phyloP scores from a whole-genome alignment of 2,888 invertebrate species.

The Latrodectus elegans region DNA sequence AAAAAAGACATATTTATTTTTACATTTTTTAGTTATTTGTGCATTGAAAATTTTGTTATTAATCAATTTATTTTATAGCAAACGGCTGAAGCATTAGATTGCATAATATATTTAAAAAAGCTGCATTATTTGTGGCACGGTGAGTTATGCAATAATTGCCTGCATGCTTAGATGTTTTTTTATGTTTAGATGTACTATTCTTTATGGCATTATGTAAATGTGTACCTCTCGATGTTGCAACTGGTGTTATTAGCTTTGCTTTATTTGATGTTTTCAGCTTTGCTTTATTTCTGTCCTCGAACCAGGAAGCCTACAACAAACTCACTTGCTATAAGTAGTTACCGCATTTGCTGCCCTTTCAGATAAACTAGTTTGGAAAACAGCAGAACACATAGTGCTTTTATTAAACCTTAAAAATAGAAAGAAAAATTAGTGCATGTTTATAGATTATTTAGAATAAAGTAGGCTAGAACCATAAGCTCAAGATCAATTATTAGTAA shows the following conservation, averaged over 20 bases:
- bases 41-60: conserved; percentile 38
- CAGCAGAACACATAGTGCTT: no score
- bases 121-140: conserved; percentile 10
- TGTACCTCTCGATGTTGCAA: conserved; percentile 58
- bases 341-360: conserved; percentile 52
- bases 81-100: neutral
- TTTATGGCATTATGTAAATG: conserved; percentile 38
- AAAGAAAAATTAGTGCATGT: no score
- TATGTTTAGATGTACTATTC: conserved; percentile 51
- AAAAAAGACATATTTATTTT: no score
- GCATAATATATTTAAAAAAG: neutral
- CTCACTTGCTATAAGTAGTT: conserved; percentile 10
- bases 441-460: no score
- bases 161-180: conserved; percentile 51
- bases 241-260: conserved; percentile 59
- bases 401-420: no score
- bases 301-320: conserved; percentile 49
- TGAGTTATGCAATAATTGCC: conserved; percentile 50
- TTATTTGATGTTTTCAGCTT: conserved; percentile 26
- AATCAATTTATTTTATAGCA: conserved; percentile 53
- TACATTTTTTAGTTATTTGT: neutral
- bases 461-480: no score
- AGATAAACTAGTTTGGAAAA: neutral
- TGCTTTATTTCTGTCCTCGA: conserved; percentile 29
- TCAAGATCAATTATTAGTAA: no score